A percentile compares a stretch with the other conserved stretches of the same genome.
These are phyloP conservation scores for Drosophila ananassae DNA, from an alignment of 1,140 invertebrate species.

Conservation along the genomic window DNA sequence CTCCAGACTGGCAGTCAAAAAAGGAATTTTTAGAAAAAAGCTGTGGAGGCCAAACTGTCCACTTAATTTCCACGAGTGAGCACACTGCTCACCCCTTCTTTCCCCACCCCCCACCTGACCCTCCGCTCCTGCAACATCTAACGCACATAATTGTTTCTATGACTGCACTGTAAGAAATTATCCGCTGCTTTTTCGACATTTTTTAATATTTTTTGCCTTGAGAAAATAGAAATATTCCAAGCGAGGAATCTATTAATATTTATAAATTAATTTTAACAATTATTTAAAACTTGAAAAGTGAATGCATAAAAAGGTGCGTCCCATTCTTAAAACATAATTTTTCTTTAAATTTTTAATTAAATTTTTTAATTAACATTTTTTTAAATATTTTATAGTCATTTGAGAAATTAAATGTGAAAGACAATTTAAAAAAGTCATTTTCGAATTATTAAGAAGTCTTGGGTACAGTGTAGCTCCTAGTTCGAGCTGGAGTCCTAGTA, in stretches of 20 bases:
- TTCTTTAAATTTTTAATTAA: too few relatives aligned
- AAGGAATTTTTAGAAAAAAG: slow-evolving; percentile 23
- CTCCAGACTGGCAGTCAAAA: slow-evolving; percentile 15
- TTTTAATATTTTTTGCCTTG: not conserved
- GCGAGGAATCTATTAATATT: too few relatives aligned
- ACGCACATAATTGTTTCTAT: slow-evolving; percentile 80
- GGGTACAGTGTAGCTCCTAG: slow-evolving; percentile 1
- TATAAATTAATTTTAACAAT: too few relatives aligned
- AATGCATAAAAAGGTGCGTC: too few relatives aligned
- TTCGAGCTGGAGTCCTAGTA: slow-evolving; percentile 14
- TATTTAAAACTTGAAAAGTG: too few relatives aligned
- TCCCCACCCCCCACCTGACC: not conserved
- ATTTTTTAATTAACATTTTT: too few relatives aligned
- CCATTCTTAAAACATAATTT: too few relatives aligned
- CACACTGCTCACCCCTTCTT: slow-evolving; percentile 41
- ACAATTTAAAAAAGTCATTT: too few relatives aligned
- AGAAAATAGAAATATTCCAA: too few relatives aligned
- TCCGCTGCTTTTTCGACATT: not conserved
- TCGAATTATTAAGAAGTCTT: not conserved
- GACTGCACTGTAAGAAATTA: slow-evolving; percentile 9
- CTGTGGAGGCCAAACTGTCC: slow-evolving; percentile 46
- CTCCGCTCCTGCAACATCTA: slow-evolving; percentile 45
- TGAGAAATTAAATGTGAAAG: too few relatives aligned
- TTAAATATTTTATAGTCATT: too few relatives aligned
- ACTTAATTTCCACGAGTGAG: slow-evolving; percentile 76